Evolutionary conservation across 2,888 invertebrate genomes (phyloP).

Genomic region (Lasius platythorax): DNA sequence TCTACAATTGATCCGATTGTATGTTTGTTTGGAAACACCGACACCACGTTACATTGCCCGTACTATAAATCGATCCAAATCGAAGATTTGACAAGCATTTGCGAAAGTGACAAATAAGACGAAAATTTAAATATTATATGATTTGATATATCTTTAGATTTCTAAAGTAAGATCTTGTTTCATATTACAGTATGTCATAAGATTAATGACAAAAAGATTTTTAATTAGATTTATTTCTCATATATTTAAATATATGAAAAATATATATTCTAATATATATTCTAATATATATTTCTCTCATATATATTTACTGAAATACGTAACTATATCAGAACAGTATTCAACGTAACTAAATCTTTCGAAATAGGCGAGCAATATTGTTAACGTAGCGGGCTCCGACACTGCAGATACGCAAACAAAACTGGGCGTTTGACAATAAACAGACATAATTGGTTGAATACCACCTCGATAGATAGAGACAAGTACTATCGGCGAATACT

Average conservation of each 20-base stretch:
- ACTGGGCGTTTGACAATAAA: constrained; percentile 76
- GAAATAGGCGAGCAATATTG: constrained; percentile 45
- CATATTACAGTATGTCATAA: background rate
- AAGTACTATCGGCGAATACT: constrained; percentile 71
- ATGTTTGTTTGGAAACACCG: constrained; percentile 81
- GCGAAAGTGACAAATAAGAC: background rate
- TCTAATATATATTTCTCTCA: background rate
- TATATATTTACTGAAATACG: background rate
- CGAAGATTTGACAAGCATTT: background rate
- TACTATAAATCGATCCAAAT: background rate
- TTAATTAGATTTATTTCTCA: background rate
- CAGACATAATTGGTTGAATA: constrained; percentile 80
- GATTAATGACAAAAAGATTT: background rate
- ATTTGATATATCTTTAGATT: background rate
- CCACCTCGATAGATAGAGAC: constrained; percentile 75
- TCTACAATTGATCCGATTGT: constrained; percentile 60
- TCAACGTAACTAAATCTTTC: constrained; percentile 47
- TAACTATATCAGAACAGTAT: background rate
- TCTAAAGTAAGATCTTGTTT: background rate
- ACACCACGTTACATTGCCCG: background rate
- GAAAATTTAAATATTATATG: background rate
- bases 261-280: no score
- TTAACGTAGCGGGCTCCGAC: constrained; percentile 16
- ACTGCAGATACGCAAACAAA: constrained; percentile 62
- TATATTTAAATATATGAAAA: background rate